Evolutionary conservation across 2,113 vertebrate species (phyloP), one percentile per base, ranked within the genome.

Genomic region (Orientallactaga bullata): DNA sequence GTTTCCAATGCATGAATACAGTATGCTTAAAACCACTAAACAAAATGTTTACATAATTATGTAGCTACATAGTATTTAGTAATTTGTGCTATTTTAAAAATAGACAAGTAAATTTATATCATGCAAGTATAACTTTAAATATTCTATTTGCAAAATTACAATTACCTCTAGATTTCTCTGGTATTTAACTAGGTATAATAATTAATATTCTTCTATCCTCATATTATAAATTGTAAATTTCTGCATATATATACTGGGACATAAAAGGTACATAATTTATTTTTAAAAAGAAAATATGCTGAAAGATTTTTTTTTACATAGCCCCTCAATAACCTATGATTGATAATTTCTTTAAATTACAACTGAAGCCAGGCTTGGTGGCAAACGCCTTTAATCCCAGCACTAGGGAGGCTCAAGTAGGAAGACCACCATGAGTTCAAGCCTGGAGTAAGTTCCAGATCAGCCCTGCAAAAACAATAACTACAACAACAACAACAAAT

Each of bases 301-400:
- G 55, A 42, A 15, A n/a, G 10, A 80, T 68, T 95, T 93, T 68
- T 95, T 93, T 89, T 30, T 74, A 86, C 89, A 55, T 5, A 83
- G 23, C 85, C 2, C 2, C 10, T 80, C 17, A 76, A 81, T 35
- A 73, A 21, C 17, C 21, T 60, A 37, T 17, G 84, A 16, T 78
- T 82, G 83, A 68, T 11, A 74, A 82, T 42, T 93, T 30, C 69
- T 76, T 23, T 76, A 51, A 88, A 32, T 73, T 18, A 60, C 20
- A 35, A 37, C 16, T 39, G 12, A 86, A 51, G 51, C 51, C 51
- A 8, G 51, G 35, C 15, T 30, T 30, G 26, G 16, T 13, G 42
- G 37, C 16, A 20, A 39, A 51, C 2, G 7, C 7, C 79, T 81
- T 3, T 28, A 81, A 26, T 42, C 9, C 28, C 60, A 65, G 35